Conservation (phyloP, 2,113 vertebrate species). For the Dromas ardeola region DNA sequence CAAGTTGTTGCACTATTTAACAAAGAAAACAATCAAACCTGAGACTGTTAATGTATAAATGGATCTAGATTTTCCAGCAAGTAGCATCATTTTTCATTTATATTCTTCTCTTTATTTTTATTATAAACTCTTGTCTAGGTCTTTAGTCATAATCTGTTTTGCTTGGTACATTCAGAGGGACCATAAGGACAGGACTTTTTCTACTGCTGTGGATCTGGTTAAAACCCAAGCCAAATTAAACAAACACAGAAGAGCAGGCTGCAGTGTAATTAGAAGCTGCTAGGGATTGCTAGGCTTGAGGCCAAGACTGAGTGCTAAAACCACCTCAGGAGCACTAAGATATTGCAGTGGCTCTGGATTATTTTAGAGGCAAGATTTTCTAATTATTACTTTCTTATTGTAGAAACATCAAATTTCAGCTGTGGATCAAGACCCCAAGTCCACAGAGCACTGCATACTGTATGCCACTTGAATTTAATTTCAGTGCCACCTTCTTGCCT, state of each 20-base stretch:
- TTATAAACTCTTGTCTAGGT: background rate
- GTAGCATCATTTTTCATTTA: background rate
- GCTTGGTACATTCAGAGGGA: background rate
- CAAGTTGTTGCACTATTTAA: background rate
- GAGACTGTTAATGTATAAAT: background rate
- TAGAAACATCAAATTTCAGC: background rate
- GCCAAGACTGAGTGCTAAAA: background rate
- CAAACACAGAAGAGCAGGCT: slow-evolving; percentile 20
- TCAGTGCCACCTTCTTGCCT: background rate
- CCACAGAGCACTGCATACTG: background rate
- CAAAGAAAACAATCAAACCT: background rate
- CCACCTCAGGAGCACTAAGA: background rate
- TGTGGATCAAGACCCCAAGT: background rate
- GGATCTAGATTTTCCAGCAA: background rate
- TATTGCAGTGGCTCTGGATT: background rate
- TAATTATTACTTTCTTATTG: background rate
- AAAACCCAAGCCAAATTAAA: slow-evolving; percentile 29
- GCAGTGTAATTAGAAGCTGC: background rate
- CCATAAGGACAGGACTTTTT: background rate
- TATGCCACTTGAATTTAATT: background rate
- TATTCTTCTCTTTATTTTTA: background rate
- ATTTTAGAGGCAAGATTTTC: background rate
- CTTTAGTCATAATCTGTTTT: background rate
- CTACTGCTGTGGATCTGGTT: background rate
- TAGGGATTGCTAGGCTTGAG: background rate